Evolutionary conservation across 2,888 invertebrate genomes (phyloP).

Genomic region (Polyommatus iphigenia): DNA sequence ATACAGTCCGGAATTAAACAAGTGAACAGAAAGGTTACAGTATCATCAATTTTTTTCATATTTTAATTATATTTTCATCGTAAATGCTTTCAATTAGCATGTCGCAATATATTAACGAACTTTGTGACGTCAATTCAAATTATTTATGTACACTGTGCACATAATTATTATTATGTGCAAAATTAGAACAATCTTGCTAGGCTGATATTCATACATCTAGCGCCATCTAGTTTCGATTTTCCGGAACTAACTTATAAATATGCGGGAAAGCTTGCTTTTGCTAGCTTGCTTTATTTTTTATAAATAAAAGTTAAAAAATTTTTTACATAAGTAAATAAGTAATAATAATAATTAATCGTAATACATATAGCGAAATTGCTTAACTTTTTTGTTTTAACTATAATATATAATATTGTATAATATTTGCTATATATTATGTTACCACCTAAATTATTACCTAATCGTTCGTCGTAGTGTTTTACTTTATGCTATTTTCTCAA

Average conservation of each 20-base stretch:
- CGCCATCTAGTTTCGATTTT: slow-evolving; percentile 28
- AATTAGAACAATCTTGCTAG: not conserved
- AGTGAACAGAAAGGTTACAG: not conserved
- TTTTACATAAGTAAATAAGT: no score
- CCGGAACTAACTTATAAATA: not conserved
- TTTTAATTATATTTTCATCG: not conserved
- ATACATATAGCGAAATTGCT: no score
- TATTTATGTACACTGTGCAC: not conserved
- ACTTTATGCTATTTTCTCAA: not conserved
- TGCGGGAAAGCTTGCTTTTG: not conserved
- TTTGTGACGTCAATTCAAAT: not conserved
- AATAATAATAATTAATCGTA: no score
- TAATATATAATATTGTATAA: no score
- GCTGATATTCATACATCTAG: not conserved
- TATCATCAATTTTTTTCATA: not conserved
- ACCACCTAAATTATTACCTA: no score
- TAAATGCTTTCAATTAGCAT: not conserved
- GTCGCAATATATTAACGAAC: not conserved
- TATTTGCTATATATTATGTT: no score
- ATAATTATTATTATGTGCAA: not conserved
- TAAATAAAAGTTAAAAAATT: not conserved
- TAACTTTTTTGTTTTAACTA: no score
- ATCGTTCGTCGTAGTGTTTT: no score
- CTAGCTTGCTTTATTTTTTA: no score
- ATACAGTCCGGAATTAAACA: not conserved